Evolutionary conservation across 2,888 invertebrate species (phyloP).

Genomic region (Neria commutata): DNA sequence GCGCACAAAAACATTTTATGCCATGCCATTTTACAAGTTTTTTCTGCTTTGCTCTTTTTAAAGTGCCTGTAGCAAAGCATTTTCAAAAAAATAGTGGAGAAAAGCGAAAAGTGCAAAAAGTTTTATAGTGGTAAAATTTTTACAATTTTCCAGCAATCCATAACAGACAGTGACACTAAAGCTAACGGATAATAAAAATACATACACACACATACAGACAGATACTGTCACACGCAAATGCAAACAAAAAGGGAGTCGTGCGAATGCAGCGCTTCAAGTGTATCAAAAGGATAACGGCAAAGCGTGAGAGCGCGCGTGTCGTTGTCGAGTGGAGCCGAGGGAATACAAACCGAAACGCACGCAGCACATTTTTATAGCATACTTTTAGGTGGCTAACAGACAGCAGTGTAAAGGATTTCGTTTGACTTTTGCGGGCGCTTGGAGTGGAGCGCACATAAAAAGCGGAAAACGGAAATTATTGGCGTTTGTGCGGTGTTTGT

Average conservation of each 20-base stretch:
- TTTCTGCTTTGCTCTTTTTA: too few species aligned
- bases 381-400: not conserved
- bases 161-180: not conserved
- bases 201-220: not conserved
- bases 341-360: not conserved
- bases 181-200: not conserved
- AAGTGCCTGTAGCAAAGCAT: too few species aligned
- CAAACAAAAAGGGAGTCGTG: not conserved
- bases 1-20: too few species aligned
- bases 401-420: not conserved
- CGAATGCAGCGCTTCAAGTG: too few species aligned
- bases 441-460: not conserved
- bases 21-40: too few species aligned
- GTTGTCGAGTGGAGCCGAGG: too few species aligned
- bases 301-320: too few species aligned
- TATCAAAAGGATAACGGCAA: too few species aligned
- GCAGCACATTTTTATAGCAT: not conserved
- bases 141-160: constrained; percentile 2
- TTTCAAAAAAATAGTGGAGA: too few species aligned
- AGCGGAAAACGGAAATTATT: not conserved
- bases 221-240: not conserved
- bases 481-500: not conserved
- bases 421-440: not conserved
- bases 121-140: not conserved
- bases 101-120: not conserved